Conservation (phyloP, 2,797 vertebrate genomes). For the Iguana delicatissima region DNA sequence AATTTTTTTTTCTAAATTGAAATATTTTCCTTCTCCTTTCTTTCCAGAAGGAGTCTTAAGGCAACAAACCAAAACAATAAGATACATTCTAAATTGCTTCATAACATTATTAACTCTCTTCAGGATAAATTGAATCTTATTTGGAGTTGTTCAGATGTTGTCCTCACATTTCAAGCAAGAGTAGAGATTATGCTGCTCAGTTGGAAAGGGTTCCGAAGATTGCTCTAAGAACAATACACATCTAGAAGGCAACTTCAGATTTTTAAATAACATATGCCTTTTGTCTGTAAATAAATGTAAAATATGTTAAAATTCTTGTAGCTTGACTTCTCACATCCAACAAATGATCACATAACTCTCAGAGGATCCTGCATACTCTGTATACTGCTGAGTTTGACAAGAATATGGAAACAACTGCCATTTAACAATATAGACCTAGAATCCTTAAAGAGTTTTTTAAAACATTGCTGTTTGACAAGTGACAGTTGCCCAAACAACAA, state of each 20-base stretch:
- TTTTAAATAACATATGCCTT: not conserved
- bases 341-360: slow-evolving; percentile 60
- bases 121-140: not conserved
- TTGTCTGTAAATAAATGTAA: not conserved
- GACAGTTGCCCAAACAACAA: slow-evolving; percentile 61
- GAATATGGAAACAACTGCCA: slow-evolving; percentile 63
- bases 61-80: not conserved
- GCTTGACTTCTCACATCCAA: slow-evolving; percentile 53
- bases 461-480: slow-evolving; percentile 59
- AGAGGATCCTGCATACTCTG: slow-evolving; percentile 58
- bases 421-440: slow-evolving; percentile 59
- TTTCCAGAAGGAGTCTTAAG: not conserved
- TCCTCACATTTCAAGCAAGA: not conserved
- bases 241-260: not conserved
- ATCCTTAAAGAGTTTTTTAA: slow-evolving; percentile 58
- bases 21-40: not conserved
- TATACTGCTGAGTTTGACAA: slow-evolving; percentile 60
- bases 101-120: not conserved
- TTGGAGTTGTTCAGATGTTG: not conserved
- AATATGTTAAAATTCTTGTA: slow-evolving; percentile 23
- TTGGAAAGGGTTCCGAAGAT: not conserved
- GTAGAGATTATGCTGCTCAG: not conserved
- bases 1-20: too few species aligned
- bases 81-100: not conserved
- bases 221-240: not conserved